These are phyloP conservation scores for Atta texana DNA, from an alignment of 1,140 invertebrate genomes.

Conservation along the genomic window DNA sequence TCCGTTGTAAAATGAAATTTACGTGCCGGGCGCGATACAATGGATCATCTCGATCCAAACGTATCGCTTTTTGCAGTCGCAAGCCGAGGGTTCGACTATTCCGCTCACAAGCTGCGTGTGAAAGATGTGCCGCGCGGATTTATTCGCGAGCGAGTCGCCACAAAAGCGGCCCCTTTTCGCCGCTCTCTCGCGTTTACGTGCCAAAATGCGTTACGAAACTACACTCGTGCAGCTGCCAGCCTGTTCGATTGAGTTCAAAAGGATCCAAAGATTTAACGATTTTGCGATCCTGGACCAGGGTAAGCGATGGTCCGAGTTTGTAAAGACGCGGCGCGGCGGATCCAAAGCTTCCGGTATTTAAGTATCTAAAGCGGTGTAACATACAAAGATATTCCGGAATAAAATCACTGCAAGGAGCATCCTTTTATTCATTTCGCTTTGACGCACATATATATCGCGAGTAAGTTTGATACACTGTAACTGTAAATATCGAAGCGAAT, in stretches of 20 bases:
- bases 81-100: constrained; percentile 66
- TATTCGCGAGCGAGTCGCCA: constrained; percentile 68
- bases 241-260: constrained; percentile 54
- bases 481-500: constrained; percentile 8
- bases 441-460: constrained; percentile 15
- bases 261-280: constrained; percentile 52
- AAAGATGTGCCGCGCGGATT: constrained; percentile 71
- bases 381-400: constrained; percentile 9
- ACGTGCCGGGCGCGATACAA: constrained; percentile 67
- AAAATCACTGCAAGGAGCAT: constrained; percentile 17
- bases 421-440: constrained; percentile 30
- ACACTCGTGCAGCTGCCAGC: not conserved
- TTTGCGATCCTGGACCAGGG: constrained; percentile 25
- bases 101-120: constrained; percentile 67
- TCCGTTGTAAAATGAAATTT: constrained; percentile 66
- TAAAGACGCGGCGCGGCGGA: constrained; percentile 24
- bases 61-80: constrained; percentile 75
- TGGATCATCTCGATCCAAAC: constrained; percentile 75
- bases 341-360: constrained; percentile 44
- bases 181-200: constrained; percentile 39
- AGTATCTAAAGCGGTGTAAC: constrained; percentile 46
- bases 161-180: constrained; percentile 60
- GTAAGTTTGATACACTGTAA: constrained; percentile 21
- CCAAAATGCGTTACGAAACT: constrained; percentile 61
- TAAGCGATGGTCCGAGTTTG: constrained; percentile 30